Evolutionary conservation across 2,113 vertebrate genomes (phyloP).

Genomic region (Varanus komodoensis): DNA sequence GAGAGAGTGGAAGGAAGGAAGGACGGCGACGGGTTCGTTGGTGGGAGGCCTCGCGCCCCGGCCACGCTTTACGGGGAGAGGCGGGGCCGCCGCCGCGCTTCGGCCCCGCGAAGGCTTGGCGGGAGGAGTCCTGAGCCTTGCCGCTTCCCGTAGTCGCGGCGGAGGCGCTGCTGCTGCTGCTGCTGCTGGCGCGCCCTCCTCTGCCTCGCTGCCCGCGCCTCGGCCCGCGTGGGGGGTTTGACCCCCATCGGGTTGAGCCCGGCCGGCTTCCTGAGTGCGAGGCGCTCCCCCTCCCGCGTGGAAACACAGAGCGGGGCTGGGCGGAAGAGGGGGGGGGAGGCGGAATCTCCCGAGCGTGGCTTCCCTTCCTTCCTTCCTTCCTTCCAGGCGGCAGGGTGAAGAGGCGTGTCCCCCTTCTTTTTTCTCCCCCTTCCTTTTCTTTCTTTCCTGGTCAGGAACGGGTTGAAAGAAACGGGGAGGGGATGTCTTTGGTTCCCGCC

Average conservation of each 20-base stretch:
- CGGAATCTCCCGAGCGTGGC: not conserved
- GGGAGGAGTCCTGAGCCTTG: not conserved
- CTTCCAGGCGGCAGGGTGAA: not conserved
- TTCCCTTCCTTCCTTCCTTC: too few species aligned
- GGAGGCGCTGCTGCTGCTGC: not conserved
- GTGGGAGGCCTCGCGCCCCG: not conserved
- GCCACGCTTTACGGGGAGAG: not conserved
- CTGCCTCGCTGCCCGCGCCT: not conserved
- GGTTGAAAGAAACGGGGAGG: not conserved
- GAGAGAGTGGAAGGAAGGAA: too few species aligned
- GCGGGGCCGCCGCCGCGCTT: not conserved
- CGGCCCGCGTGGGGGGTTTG: not conserved
- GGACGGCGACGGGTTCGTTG: not conserved
- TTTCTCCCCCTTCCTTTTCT: not conserved
- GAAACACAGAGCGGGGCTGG: not conserved
- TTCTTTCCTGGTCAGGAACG: not conserved
- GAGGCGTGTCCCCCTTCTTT: not conserved
- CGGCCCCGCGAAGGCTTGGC: not conserved
- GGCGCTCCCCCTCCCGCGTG: not conserved
- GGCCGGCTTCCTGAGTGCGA: not conserved
- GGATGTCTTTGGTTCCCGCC: not conserved
- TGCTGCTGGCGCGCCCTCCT: not conserved
- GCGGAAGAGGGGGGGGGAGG: not conserved
- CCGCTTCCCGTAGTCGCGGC: not conserved
- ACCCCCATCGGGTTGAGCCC: not conserved